Evolutionary conservation across 2,797 vertebrate genomes (phyloP).

Genomic region (Odontamblyopus rebecca): DNA sequence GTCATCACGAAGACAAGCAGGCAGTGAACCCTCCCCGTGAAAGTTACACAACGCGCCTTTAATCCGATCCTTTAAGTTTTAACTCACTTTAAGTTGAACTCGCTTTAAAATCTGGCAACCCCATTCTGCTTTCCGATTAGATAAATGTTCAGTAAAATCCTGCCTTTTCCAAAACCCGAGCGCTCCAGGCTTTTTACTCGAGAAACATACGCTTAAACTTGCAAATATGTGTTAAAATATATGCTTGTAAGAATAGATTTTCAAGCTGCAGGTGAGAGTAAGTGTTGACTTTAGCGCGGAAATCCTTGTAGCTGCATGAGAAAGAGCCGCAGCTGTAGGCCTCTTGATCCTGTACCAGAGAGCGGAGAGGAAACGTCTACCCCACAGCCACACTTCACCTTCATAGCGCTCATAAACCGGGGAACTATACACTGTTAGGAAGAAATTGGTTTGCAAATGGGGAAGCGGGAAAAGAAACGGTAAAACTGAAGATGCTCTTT

Average conservation of each 20-base stretch:
- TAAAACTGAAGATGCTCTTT: constrained; percentile 26
- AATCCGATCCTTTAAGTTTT: no score
- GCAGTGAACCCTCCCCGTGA: no score
- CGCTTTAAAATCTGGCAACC: constrained; percentile 5
- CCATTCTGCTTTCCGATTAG: no score
- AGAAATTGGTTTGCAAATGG: constrained; percentile 48
- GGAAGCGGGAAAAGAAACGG: constrained; percentile 5
- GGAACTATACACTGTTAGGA: constrained; percentile 39
- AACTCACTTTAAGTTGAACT: no score
- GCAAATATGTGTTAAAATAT: constrained; percentile 23
- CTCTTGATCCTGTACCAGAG: constrained; percentile 34
- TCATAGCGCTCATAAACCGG: constrained; percentile 48
- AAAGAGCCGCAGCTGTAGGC: constrained; percentile 32
- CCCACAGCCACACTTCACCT: constrained; percentile 49
- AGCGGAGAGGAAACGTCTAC: constrained; percentile 18
- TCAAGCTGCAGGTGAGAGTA: constrained; percentile 44
- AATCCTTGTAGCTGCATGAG: constrained; percentile 22
- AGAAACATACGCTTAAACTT: constrained; percentile 27
- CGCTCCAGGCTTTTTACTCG: constrained; percentile 6
- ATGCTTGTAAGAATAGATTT: constrained; percentile 14
- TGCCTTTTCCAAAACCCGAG: constrained; percentile 18
- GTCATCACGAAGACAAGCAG: no score
- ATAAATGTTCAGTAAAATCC: constrained; percentile 21
- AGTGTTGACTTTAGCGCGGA: constrained; percentile 40
- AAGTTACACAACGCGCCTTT: no score